Evolutionary conservation across 2,797 vertebrate genomes (phyloP), one percentile per base, ranked within the genome.

Genomic region (Sternotherus odoratus): DNA sequence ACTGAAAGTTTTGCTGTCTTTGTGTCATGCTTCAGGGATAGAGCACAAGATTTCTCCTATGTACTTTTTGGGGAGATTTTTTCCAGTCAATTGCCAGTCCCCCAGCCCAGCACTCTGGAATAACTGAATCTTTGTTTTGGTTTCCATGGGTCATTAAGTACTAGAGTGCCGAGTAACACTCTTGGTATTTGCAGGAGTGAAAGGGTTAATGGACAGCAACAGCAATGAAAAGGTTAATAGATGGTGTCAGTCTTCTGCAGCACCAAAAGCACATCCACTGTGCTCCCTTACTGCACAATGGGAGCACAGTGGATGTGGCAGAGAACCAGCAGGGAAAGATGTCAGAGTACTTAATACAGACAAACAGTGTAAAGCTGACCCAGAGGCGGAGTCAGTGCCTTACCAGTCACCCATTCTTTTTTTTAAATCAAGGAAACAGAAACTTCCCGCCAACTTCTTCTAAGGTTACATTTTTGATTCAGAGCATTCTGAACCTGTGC

Each of bases 341-440:
- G 56, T 90, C 90, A 82, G 91, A 94, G 43, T 46, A 75, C 24
- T 75, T 8, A 75, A 82, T 87, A 5, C 1, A 89, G 93, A 94
- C 56, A 69, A 92, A 84, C 78, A 88, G 84, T 8, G 60, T 86
- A 51, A 4, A 2, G 57, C 94, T 96, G 96, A 93, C 80, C 94
- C 95, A 95, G 33, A 0, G 0, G 1, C 91, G 93, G 91, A 96
- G 50, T 95, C 94, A 95, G 78, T 77, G 92, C 91, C 77, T 33
- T 85, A 88, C 86, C 84, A 77, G 0, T 91, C 80, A 63, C 90
- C 95, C 87, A 7, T 54, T 54, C 9, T 26, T 56, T 91, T 96
- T 94, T 66, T n/a, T n/a, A 66, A 95, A 95, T 94, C 82, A 93
- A 95, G 95, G 95, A 94, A 97, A 92, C 82, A 60, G 88, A n/a